These are phyloP conservation scores for Mus minutoides DNA, from an alignment of 2,797 vertebrate genomes.

Conservation along the genomic window DNA sequence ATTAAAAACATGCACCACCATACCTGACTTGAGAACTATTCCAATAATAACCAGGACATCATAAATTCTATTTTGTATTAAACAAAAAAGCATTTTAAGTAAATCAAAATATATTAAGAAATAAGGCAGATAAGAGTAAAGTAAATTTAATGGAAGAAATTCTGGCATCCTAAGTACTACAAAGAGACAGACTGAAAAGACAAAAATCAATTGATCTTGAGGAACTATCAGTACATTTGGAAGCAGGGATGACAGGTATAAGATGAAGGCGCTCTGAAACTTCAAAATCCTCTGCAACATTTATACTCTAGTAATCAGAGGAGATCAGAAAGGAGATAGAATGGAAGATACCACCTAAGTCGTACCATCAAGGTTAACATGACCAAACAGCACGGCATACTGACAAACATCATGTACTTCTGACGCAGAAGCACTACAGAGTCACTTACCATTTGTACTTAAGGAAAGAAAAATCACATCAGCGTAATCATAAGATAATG, in stretches of 20 bases:
- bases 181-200: not conserved
- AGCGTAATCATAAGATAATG: not conserved
- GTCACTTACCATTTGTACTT: not conserved
- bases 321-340: not conserved
- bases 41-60: not conserved
- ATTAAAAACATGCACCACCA: not conserved
- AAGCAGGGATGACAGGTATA: not conserved
- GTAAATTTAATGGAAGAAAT: not conserved
- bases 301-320: constrained; percentile 19
- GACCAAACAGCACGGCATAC: not conserved
- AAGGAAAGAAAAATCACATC: not conserved
- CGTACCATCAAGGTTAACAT: not conserved
- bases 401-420: not conserved
- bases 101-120: constrained; percentile 38
- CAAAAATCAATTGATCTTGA: not conserved
- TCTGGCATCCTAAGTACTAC: not conserved
- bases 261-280: not conserved
- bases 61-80: not conserved
- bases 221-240: not conserved
- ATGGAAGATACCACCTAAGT: not conserved
- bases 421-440: not conserved
- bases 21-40: not conserved
- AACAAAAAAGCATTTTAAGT: not conserved
- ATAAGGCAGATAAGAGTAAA: not conserved
- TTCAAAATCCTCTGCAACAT: not conserved